phyloP scores from a whole-genome alignment of 2,113 vertebrate genomes.

The Microcebus ravelobensis region DNA sequence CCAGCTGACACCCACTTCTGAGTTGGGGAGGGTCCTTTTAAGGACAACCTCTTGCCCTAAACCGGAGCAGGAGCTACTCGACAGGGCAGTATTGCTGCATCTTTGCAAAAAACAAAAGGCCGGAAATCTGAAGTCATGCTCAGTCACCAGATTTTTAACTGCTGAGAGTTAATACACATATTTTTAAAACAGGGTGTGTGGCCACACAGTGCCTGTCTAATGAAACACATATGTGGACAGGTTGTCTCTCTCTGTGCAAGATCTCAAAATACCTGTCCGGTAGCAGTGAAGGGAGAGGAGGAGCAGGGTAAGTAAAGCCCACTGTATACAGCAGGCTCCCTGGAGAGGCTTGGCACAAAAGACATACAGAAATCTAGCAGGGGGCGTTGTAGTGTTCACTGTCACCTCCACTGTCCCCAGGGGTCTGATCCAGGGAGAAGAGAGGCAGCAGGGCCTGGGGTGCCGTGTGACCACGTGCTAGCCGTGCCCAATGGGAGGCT shows the following conservation, averaged over 20 bases:
- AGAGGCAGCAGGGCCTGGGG: not conserved
- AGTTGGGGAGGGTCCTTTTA: not conserved
- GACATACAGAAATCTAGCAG: not conserved
- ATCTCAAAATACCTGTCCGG: not conserved
- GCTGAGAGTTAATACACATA: not conserved
- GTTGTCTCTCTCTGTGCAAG: not conserved
- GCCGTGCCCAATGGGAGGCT: slow-evolving; percentile 54
- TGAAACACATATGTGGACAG: not conserved
- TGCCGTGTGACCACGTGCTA: not conserved
- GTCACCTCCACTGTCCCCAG: not conserved
- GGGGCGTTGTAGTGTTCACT: not conserved
- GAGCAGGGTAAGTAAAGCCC: not conserved
- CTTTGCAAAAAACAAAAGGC: not conserved
- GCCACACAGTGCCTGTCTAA: not conserved
- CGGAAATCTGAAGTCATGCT: not conserved
- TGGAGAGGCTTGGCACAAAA: not conserved
- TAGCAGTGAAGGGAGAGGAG: not conserved
- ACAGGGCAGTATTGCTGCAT: not conserved
- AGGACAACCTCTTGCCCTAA: not conserved
- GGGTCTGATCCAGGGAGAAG: not conserved
- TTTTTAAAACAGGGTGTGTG: not conserved
- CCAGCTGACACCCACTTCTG: not conserved
- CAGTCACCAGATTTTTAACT: not conserved
- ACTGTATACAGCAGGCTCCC: not conserved
- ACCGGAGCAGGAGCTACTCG: too few relatives aligned